Percentiles rank a stretch among this genome's conserved stretches.
Evolutionary conservation across 2,113 vertebrate genomes (phyloP).

Genomic region (Macrotus californicus): DNA sequence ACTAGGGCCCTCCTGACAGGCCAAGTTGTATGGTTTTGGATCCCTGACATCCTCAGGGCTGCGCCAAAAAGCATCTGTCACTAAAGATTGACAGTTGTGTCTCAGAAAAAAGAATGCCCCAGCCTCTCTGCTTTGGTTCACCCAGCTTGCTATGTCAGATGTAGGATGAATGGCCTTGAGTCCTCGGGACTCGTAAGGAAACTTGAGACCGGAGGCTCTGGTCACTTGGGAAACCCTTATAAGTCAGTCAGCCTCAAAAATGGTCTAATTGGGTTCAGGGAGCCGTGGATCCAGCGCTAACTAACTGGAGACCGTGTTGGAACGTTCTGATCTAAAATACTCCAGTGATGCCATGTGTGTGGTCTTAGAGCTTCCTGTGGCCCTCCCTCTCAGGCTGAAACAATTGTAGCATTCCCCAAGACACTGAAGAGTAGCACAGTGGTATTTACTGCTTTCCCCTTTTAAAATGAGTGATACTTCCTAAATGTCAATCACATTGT

Average conservation of each 20-base stretch:
- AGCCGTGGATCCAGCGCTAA: not conserved
- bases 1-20: not conserved
- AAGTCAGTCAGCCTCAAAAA: not conserved
- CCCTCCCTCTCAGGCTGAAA: not conserved
- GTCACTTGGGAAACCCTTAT: not conserved
- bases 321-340: not conserved
- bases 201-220: not conserved
- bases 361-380: not conserved
- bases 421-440: not conserved
- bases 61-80: not conserved
- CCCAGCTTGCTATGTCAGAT: not conserved
- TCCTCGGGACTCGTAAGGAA: not conserved
- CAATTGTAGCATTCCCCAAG: not conserved
- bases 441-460: not conserved
- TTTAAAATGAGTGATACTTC: not conserved
- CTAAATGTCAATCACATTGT: not conserved
- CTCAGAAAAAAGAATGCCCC: not conserved
- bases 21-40: not conserved
- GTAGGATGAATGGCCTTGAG: not conserved
- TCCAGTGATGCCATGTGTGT: rapidly evolving
- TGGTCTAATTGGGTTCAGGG: not conserved
- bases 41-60: not conserved
- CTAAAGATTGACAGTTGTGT: not conserved
- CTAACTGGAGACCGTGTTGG: not conserved
- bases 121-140: not conserved